phyloP scores from a whole-genome alignment of 2,113 vertebrate species.

The Nesospiza acunhae region DNA sequence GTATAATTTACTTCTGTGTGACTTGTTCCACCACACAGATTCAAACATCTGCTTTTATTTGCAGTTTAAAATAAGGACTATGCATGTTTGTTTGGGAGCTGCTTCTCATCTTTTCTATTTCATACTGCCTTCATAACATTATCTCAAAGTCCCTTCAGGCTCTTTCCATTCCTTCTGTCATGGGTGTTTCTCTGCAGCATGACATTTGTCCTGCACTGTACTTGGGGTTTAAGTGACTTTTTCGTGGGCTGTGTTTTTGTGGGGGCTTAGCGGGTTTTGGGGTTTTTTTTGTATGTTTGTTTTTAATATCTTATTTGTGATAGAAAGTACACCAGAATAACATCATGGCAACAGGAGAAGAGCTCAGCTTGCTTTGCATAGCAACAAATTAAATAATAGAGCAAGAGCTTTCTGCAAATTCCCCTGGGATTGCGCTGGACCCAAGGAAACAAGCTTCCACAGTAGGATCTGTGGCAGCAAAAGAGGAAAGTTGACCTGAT shows the following conservation, averaged over 20 bases:
- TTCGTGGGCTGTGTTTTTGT: neutral
- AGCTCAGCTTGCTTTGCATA: neutral
- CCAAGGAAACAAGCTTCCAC: neutral
- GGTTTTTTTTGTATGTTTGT: neutral
- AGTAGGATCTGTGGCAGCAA: neutral
- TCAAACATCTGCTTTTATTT: neutral
- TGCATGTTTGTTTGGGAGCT: neutral
- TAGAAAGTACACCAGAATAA: neutral
- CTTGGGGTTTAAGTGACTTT: neutral
- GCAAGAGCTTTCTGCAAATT: neutral
- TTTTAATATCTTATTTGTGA: neutral
- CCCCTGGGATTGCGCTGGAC: neutral
- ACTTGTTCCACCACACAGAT: neutral
- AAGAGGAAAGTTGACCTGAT: neutral
- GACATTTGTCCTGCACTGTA: neutral
- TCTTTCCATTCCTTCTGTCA: neutral
- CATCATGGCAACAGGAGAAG: neutral
- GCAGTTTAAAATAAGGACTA: neutral
- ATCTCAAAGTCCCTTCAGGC: neutral
- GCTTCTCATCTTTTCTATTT: neutral
- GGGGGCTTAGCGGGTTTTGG: neutral
- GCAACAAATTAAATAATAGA: neutral
- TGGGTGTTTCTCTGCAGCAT: neutral
- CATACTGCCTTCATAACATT: neutral
- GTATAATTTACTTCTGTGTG: neutral